Conservation (phyloP, 1,140 invertebrate species). For the Diprion similis region DNA sequence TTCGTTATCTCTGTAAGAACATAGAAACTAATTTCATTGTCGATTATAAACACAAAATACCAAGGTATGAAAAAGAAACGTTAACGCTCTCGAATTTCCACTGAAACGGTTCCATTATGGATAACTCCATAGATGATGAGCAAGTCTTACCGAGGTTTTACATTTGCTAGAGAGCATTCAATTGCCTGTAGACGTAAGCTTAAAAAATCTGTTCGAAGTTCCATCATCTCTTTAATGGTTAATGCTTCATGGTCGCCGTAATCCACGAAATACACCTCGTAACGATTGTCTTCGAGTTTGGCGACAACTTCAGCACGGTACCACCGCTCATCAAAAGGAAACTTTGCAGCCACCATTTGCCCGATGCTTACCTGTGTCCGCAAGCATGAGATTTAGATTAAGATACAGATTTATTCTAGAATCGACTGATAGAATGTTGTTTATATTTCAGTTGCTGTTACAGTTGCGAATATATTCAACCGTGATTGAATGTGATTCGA, state of each 20-base stretch:
- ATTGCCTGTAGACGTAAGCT: slow-evolving; percentile 78
- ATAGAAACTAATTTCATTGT: not conserved
- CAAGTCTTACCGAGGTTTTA: slow-evolving; percentile 66
- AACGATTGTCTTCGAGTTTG: slow-evolving; percentile 55
- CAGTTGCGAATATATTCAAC: not conserved
- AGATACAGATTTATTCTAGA: no score
- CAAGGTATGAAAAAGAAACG: no score
- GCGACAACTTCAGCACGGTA: slow-evolving; percentile 66
- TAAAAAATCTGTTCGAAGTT: slow-evolving; percentile 77
- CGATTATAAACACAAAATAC: no score
- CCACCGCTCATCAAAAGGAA: slow-evolving; percentile 78
- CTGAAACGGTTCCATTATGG: no score
- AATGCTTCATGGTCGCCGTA: slow-evolving; percentile 79
- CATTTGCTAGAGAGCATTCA: slow-evolving; percentile 78
- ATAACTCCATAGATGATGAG: not conserved
- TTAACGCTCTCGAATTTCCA: no score
- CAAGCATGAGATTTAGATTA: slow-evolving; percentile 26
- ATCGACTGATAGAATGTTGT: no score
- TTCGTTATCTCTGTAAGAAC: slow-evolving; percentile 39
- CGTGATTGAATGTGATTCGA: not conserved
- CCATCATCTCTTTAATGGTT: slow-evolving; percentile 67
- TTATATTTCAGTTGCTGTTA: no score
- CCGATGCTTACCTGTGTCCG: slow-evolving; percentile 66
- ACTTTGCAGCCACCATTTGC: slow-evolving; percentile 81
- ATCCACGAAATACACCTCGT: slow-evolving; percentile 79